Evolutionary conservation across 2,888 invertebrate species (phyloP).

Genomic region (Agrypnus murinus): DNA sequence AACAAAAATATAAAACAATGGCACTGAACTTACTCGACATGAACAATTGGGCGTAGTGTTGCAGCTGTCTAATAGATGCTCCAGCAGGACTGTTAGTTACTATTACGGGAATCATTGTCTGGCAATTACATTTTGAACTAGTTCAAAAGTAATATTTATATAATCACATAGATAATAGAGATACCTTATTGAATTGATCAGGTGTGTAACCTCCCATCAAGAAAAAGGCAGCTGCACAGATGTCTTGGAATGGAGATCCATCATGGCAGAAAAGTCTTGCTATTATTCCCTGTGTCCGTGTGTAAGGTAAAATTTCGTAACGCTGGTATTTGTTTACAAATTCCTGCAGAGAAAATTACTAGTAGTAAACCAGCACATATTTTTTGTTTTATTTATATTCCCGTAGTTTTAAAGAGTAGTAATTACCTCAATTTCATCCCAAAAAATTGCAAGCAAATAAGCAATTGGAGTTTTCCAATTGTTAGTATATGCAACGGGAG

Average conservation of each 20-base stretch:
- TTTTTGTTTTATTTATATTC: background rate
- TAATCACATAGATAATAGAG: conserved; percentile 44
- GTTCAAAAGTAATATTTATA: background rate
- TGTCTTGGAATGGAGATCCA: conserved; percentile 10
- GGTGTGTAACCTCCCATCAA: conserved; percentile 66
- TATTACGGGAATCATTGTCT: conserved; percentile 45
- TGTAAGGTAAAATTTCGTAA: conserved; percentile 17
- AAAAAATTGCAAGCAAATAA: background rate
- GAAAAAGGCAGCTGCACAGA: conserved; percentile 29
- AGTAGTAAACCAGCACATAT: background rate
- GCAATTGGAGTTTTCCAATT: conserved; percentile 65
- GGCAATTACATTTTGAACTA: background rate
- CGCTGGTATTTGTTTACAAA: conserved; percentile 9
- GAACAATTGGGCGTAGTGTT: conserved; percentile 73
- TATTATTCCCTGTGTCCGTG: background rate
- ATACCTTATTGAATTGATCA: conserved; percentile 73
- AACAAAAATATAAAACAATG: too few relatives aligned
- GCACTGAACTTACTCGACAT: conserved; percentile 66
- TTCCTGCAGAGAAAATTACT: background rate
- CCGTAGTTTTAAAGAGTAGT: too few relatives aligned
- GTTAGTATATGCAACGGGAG: conserved; percentile 76
- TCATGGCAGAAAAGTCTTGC: conserved; percentile 36
- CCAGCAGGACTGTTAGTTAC: conserved; percentile 58
- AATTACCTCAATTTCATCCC: background rate
- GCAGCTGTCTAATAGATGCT: conserved; percentile 71